These are phyloP conservation scores for Pseudopodoces humilis DNA, from an alignment of 2,113 vertebrate species.

Conservation along the genomic window DNA sequence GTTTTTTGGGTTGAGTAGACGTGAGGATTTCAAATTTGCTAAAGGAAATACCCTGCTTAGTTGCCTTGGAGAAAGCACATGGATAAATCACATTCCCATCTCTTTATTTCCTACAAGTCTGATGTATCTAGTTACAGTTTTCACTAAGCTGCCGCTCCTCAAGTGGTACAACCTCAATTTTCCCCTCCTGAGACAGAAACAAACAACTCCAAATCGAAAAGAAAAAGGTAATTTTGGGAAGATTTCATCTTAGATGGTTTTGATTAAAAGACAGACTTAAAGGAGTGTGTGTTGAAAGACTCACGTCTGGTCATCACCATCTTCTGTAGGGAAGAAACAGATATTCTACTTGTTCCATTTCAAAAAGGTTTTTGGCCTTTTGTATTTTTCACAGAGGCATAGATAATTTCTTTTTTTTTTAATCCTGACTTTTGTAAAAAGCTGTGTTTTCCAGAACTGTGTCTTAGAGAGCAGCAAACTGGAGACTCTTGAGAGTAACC, in stretches of 20 bases:
- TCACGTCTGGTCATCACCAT: background rate
- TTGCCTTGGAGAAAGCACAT: background rate
- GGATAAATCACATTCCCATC: background rate
- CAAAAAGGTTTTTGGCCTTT: background rate
- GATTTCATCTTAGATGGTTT: background rate
- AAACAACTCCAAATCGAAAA: background rate
- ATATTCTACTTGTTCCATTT: background rate
- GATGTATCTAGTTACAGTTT: background rate
- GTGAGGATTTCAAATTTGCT: background rate
- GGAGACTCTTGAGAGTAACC: constrained; percentile 29
- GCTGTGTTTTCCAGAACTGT: background rate
- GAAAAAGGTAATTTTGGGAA: background rate
- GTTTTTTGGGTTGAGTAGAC: background rate
- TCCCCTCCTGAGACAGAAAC: background rate
- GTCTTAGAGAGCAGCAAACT: background rate
- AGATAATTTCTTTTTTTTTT: background rate
- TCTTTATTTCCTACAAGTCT: background rate
- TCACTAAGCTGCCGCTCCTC: background rate
- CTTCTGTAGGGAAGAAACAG: background rate
- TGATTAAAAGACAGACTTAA: background rate
- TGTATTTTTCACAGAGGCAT: background rate
- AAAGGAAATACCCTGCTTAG: background rate
- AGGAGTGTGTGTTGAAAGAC: background rate
- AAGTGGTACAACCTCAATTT: background rate
- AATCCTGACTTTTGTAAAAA: background rate